Base-by-base conservation (phyloP, 2,113 vertebrate genomes). In the Monopterus albus region DNA sequence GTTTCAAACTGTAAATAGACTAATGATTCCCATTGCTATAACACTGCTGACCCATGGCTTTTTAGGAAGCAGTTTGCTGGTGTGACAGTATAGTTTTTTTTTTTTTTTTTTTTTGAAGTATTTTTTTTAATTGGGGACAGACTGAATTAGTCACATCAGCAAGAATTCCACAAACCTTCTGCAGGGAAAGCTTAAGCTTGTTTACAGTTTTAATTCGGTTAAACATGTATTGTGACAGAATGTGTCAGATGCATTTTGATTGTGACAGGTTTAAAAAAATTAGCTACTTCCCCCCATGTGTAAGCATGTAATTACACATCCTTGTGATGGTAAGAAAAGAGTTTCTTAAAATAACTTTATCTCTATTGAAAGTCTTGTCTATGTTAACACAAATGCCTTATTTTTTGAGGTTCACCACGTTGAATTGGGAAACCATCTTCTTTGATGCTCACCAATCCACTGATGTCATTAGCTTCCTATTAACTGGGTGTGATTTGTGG, bases 381-480 rank as follows among this genome's bases (percentile, higher is more conserved):
- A 28, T n/a, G n/a, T n/a, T n/a, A n/a, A n/a, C n/a, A n/a, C n/a
- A n/a, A n/a, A n/a, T n/a, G n/a, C n/a, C n/a, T n/a, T n/a, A n/a
- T n/a, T n/a, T n/a, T n/a, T n/a, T n/a, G 60, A 47, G 52, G 33
- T 61, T 51, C 43, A 59, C 79, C 29, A 40, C 39, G 64, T 60
- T 65, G 40, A 78, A 75, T 46, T 55, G 42, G 47, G 31, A 82
- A 75, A 61, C 62, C n/a, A 56, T 73, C 52, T 42, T 49, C 66
- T 75, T 81, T 67, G 58, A 79, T 75, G 57, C 78, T 67, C 12
- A 6, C 57, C 84, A 84, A 88, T 79, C 82, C 82, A 70, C 18
- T 79, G 75, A 82, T 75, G 69, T 83, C 81, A 89, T 82, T 88
- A 86, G 42, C 70, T 69, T 81, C 65, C 62, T 39, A 81, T 83